Conservation (phyloP, 2,113 vertebrate genomes). For the Eptesicus fuscus region DNA sequence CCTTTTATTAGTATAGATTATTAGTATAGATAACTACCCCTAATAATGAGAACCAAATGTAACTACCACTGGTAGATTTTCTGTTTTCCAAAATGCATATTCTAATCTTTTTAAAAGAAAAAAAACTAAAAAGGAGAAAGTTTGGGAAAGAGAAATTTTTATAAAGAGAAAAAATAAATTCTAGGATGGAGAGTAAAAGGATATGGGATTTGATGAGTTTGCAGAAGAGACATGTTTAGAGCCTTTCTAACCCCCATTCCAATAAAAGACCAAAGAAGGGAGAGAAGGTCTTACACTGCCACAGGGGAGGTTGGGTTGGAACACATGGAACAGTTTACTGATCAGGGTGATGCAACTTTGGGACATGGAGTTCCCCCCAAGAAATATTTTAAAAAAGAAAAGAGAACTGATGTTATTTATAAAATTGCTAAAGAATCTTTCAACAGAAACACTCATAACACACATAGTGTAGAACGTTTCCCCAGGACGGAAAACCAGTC, state of each 20-base stretch:
- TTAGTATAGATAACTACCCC: background rate
- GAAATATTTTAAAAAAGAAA: background rate
- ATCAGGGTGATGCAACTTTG: background rate
- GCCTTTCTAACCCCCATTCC: background rate
- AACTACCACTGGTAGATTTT: background rate
- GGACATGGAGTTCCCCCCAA: background rate
- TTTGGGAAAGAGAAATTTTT: conserved; percentile 1
- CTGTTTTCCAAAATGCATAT: background rate
- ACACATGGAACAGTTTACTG: background rate
- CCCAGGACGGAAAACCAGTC: background rate
- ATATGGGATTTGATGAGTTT: background rate
- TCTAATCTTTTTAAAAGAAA: background rate
- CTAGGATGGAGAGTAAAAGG: background rate
- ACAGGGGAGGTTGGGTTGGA: background rate
- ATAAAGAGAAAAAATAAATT: background rate
- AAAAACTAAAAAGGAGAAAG: background rate
- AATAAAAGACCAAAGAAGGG: background rate
- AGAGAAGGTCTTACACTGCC: rapidly evolving
- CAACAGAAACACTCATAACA: too few species aligned
- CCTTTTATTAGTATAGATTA: too few species aligned
- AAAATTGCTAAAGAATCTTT: background rate
- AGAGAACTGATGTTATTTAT: background rate
- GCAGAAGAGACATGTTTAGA: background rate
- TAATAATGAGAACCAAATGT: background rate
- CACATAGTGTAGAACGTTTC: background rate